These are phyloP conservation scores for Dolichopus griseipennis DNA, from an alignment of 2,888 invertebrate genomes.

Conservation along the genomic window DNA sequence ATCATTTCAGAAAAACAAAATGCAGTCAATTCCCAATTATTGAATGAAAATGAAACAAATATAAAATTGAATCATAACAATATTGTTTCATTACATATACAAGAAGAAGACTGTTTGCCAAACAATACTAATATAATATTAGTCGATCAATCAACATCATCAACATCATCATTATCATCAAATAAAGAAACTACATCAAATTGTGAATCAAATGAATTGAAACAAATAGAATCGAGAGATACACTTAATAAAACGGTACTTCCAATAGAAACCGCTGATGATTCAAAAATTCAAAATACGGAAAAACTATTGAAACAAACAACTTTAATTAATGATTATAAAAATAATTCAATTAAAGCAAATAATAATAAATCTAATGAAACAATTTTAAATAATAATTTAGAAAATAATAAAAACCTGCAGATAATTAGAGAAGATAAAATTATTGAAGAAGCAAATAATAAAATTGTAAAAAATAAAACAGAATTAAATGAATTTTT, in stretches of 20 bases:
- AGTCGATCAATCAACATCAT: neutral
- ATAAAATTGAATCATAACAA: neutral
- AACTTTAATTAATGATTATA: neutral
- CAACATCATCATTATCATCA: neutral
- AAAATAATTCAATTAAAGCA: neutral
- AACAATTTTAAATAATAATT: neutral
- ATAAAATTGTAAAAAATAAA: neutral
- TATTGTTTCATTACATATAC: neutral
- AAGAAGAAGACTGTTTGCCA: neutral
- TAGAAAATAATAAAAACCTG: too few relatives aligned
- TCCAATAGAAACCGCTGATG: neutral
- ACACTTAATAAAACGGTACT: neutral
- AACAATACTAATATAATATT: neutral
- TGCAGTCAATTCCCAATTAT: neutral
- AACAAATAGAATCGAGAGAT: neutral
- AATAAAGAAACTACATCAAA: neutral
- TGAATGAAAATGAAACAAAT: neutral
- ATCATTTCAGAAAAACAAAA: neutral
- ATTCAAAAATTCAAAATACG: neutral
- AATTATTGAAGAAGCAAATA: neutral
- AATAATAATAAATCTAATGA: neutral
- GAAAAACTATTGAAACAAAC: neutral
- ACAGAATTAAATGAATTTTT: neutral
- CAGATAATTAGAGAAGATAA: neutral
- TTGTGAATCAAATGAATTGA: neutral